Percentiles rank a stretch among this genome's conserved stretches.
phyloP scores from a whole-genome alignment of 2,797 vertebrate species.

The Danio choprae region DNA sequence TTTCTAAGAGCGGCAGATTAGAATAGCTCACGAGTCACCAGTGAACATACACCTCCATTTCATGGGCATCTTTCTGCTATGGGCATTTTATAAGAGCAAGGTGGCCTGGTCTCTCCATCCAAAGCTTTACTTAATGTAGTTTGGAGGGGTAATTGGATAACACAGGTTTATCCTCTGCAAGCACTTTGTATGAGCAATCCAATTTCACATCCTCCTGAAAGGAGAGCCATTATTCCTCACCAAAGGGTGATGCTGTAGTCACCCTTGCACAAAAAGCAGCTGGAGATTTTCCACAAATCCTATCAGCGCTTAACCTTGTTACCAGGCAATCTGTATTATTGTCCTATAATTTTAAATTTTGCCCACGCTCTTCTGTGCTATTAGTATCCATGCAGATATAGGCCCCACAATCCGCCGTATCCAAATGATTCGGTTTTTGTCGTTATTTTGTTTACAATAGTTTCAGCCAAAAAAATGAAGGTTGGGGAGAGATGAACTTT shows the following conservation, averaged over 20 bases:
- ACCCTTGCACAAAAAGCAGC: constrained; percentile 80
- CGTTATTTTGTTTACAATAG: constrained; percentile 35
- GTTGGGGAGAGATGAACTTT: neutral
- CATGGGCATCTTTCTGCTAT: constrained; percentile 46
- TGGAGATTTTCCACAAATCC: constrained; percentile 80
- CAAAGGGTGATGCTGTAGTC: constrained; percentile 81
- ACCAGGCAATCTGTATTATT: constrained; percentile 85
- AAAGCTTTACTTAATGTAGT: constrained; percentile 78
- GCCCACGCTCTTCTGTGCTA: constrained; percentile 77
- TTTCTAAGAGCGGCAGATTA: constrained; percentile 24
- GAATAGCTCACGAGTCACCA: constrained; percentile 35
- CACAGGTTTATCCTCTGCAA: constrained; percentile 85
- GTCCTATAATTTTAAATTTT: constrained; percentile 83
- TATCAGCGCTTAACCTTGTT: constrained; percentile 85
- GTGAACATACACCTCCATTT: constrained; percentile 43
- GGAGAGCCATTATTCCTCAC: constrained; percentile 85
- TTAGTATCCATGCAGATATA: constrained; percentile 74
- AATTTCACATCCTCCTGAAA: constrained; percentile 86
- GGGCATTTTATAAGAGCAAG: constrained; percentile 66
- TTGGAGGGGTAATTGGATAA: constrained; percentile 87
- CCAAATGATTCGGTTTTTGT: constrained; percentile 35
- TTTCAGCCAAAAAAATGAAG: neutral
- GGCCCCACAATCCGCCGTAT: constrained; percentile 61
- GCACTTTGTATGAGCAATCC: constrained; percentile 88
- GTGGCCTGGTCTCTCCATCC: constrained; percentile 75